These are phyloP conservation scores for Drosophila austrosaltans DNA, from an alignment of 2,888 invertebrate species.

Conservation along the genomic window DNA sequence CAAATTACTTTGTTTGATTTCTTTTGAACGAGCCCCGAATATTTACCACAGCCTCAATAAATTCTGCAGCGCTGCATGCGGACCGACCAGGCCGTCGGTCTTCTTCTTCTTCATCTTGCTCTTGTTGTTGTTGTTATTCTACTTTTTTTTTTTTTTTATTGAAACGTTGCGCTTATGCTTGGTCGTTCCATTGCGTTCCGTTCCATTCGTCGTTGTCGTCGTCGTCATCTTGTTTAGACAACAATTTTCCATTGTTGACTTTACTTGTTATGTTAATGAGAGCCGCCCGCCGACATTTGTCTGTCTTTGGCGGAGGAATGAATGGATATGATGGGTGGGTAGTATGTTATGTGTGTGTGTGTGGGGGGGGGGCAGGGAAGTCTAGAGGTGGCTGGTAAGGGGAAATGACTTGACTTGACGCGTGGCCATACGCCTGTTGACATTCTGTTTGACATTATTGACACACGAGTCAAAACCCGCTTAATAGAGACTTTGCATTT, in stretches of 20 bases:
- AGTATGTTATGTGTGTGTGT: constrained; percentile 13
- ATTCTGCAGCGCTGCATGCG: constrained; percentile 69
- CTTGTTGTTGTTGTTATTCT: background rate
- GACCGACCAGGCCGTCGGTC: background rate
- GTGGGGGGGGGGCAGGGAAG: background rate
- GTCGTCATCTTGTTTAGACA: constrained; percentile 76
- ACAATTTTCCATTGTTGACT: constrained; percentile 78
- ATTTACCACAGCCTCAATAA: constrained; percentile 76
- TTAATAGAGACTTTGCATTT: constrained; percentile 36
- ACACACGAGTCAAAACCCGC: constrained; percentile 68
- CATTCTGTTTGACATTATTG: constrained; percentile 74
- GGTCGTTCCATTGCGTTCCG: constrained; percentile 1
- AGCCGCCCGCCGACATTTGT: constrained; percentile 40
- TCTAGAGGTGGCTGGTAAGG: constrained; percentile 16
- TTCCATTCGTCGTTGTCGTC: background rate
- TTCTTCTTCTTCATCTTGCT: too few species aligned
- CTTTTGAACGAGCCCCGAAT: constrained; percentile 77
- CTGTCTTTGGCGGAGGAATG: constrained; percentile 38
- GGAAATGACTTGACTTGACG: constrained; percentile 51
- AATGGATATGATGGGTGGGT: constrained; percentile 6
- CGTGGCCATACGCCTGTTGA: constrained; percentile 73
- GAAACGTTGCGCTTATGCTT: constrained; percentile 62
- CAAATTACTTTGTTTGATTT: constrained; percentile 78
- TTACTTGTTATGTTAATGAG: constrained; percentile 79
- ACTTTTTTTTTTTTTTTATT: constrained; percentile 49